phyloP scores from a whole-genome alignment of 2,888 invertebrate species.

The Dendrolimus houi region DNA sequence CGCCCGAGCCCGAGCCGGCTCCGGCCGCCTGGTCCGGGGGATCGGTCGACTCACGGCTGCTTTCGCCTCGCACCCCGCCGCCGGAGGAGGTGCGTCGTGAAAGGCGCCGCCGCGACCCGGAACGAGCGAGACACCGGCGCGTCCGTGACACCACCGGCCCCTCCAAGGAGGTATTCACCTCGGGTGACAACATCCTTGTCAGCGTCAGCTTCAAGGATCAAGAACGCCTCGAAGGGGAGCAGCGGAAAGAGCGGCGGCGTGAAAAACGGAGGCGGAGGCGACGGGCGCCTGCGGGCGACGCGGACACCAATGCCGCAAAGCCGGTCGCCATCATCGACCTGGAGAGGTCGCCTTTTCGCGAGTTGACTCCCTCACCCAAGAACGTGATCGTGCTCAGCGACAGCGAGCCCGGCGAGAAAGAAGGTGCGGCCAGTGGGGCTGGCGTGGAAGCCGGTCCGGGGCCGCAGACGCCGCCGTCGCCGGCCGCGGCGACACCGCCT shows the following conservation, averaged over 20 bases:
- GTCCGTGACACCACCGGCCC: conserved; percentile 66
- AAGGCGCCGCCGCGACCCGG: conserved; percentile 22
- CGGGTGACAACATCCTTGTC: conserved; percentile 94
- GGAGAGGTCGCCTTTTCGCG: conserved; percentile 89
- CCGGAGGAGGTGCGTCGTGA: conserved; percentile 45
- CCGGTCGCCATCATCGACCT: conserved; percentile 91
- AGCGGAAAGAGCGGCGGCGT: conserved; percentile 16
- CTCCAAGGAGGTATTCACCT: conserved; percentile 93
- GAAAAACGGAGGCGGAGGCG: conserved; percentile 24
- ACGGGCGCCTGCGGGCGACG: conserved; percentile 57
- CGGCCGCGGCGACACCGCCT: conserved; percentile 71
- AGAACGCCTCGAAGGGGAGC: conserved; percentile 31
- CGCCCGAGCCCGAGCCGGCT: conserved; percentile 41
- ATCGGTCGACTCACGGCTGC: conserved; percentile 69
- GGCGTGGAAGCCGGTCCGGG: conserved; percentile 17
- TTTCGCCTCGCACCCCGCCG: conserved; percentile 80
- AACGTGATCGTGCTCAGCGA: conserved; percentile 90
- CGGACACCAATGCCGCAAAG: conserved; percentile 76
- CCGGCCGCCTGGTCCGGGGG: conserved; percentile 31
- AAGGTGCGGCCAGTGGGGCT: conserved; percentile 27
- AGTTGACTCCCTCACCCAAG: conserved; percentile 86
- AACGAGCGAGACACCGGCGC: conserved; percentile 31
- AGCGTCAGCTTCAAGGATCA: conserved; percentile 93
- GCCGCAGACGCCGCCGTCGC: conserved; percentile 19
- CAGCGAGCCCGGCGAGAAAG: conserved; percentile 80